These are phyloP conservation scores for Drosophila subobscura DNA, from an alignment of 1,140 invertebrate species.

Conservation along the genomic window DNA sequence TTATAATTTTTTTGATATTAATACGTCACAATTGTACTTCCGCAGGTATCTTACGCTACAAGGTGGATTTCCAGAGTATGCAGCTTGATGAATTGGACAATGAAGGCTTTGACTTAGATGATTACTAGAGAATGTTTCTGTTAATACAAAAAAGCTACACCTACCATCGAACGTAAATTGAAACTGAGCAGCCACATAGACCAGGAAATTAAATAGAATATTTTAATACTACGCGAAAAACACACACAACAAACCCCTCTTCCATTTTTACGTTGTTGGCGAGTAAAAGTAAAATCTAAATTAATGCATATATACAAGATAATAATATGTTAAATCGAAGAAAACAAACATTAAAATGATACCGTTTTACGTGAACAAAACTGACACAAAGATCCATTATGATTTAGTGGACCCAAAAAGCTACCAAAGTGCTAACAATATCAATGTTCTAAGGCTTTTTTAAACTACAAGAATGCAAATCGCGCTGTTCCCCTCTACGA, in stretches of 20 bases:
- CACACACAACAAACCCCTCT: constrained; percentile 76
- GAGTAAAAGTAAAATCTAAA: constrained; percentile 69
- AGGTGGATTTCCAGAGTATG: constrained; percentile 99
- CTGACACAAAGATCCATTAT: not conserved
- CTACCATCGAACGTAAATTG: constrained; percentile 51
- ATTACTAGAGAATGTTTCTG: constrained; percentile 89
- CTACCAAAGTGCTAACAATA: too few species aligned
- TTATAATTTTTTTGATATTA: not conserved
- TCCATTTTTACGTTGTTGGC: constrained; percentile 81
- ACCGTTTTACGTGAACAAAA: constrained; percentile 69
- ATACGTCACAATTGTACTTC: constrained; percentile 9
- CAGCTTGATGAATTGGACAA: constrained; percentile 94
- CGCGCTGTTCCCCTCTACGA: too few species aligned
- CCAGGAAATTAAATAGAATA: constrained; percentile 71
- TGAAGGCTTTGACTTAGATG: constrained; percentile 94
- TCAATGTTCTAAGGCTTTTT: too few species aligned
- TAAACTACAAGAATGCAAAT: too few species aligned
- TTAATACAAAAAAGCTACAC: constrained; percentile 46
- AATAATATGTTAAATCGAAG: constrained; percentile 73
- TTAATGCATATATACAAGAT: constrained; percentile 55
- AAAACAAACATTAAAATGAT: constrained; percentile 72
- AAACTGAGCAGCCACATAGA: constrained; percentile 55
- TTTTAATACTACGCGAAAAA: constrained; percentile 61
- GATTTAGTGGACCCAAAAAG: not conserved
- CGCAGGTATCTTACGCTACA: constrained; percentile 94